A percentile compares a stretch with the other conserved stretches of the same genome.
These are phyloP conservation scores for Goniozus legneri DNA, from an alignment of 1,140 invertebrate genomes.

Conservation along the genomic window DNA sequence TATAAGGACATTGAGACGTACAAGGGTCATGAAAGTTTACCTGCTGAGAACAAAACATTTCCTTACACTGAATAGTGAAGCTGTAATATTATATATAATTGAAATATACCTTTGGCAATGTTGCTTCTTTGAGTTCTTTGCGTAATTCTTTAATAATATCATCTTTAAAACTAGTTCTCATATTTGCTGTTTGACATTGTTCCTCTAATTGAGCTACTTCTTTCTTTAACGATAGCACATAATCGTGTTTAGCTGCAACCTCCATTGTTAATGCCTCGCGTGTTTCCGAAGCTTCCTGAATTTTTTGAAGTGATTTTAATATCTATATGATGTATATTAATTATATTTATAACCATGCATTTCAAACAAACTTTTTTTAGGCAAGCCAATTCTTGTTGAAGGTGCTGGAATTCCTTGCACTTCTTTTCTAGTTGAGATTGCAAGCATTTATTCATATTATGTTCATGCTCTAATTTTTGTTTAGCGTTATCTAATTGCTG, in stretches of 20 bases:
- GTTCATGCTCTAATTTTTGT: constrained; percentile 22
- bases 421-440: constrained; percentile 33
- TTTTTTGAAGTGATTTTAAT: neutral
- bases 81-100: too few relatives aligned
- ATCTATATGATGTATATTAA: neutral
- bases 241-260: constrained; percentile 54
- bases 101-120: constrained; percentile 31
- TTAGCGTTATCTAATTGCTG: constrained; percentile 29
- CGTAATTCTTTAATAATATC: constrained; percentile 57
- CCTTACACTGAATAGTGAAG: too few relatives aligned
- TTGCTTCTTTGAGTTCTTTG: constrained; percentile 47
- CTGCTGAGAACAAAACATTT: too few relatives aligned
- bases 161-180: constrained; percentile 54
- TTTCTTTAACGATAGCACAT: constrained; percentile 40
- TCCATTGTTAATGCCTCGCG: constrained; percentile 50
- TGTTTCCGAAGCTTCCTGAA: constrained; percentile 45
- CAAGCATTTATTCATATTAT: constrained; percentile 20
- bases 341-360: too few relatives aligned
- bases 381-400: constrained; percentile 27
- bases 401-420: constrained; percentile 24
- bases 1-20: too few relatives aligned
- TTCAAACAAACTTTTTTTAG: constrained; percentile 40
- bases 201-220: constrained; percentile 51
- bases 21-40: too few relatives aligned
- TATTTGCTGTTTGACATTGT: constrained; percentile 44